phyloP scores from a whole-genome alignment of 2,113 vertebrate species.

The Seriola dumerili region DNA sequence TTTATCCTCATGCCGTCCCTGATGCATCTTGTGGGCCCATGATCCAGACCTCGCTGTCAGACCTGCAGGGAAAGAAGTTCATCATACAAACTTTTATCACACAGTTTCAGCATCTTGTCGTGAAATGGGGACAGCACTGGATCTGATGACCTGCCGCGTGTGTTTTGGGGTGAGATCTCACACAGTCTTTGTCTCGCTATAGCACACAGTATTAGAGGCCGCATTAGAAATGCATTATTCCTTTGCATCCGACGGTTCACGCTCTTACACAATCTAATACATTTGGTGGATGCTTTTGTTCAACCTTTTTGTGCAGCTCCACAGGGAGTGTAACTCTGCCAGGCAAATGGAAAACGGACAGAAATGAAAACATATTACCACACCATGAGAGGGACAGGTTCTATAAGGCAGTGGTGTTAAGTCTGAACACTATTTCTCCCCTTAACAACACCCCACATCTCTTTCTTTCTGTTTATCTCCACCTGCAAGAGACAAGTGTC shows the following conservation, averaged over 20 bases:
- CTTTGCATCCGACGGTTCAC: neutral
- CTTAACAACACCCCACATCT: neutral
- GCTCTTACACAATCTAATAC: constrained; percentile 1
- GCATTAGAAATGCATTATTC: constrained; percentile 5
- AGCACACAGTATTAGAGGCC: neutral
- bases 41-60: neutral
- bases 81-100: neutral
- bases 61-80: constrained; percentile 16
- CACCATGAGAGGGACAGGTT: constrained; percentile 17
- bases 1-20: neutral
- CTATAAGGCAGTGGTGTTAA: constrained; percentile 1
- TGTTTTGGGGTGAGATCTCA: constrained; percentile 86
- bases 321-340: neutral
- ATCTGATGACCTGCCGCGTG: constrained; percentile 69
- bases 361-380: constrained; percentile 41
- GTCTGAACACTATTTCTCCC: neutral
- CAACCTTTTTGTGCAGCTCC: constrained; percentile 9
- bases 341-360: constrained; percentile 16
- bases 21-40: neutral
- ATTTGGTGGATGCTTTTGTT: constrained; percentile 22
- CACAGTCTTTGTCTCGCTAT: constrained; percentile 10
- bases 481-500: neutral
- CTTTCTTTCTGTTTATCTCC: constrained; percentile 1
- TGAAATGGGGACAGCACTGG: constrained; percentile 66
- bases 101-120: neutral